Evolutionary conservation across 2,888 invertebrate species (phyloP).

Genomic region (Ferrisia virgata): DNA sequence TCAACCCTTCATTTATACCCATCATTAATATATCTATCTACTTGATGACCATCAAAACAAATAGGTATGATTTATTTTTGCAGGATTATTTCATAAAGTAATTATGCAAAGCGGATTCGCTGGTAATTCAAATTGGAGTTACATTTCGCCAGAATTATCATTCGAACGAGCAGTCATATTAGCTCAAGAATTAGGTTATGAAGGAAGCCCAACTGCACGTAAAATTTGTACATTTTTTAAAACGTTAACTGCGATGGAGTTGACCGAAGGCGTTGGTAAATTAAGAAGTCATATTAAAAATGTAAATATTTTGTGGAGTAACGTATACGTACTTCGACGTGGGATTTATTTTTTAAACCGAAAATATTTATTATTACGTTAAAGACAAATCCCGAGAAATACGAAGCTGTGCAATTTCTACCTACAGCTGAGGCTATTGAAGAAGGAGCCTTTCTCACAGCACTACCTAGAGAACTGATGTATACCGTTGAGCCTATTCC

Average conservation of each 20-base stretch:
- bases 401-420: not conserved
- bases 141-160: not conserved
- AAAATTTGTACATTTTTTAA: slow-evolving; percentile 19
- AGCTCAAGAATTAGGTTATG: not conserved
- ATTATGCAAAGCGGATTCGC: slow-evolving; percentile 34
- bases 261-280: not conserved
- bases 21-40: not conserved
- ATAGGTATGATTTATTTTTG: not conserved
- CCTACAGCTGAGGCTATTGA: not conserved
- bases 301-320: not conserved
- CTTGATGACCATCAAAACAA: not conserved
- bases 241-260: not conserved
- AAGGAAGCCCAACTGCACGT: not conserved
- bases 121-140: not conserved
- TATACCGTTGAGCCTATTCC: not conserved
- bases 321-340: too few species aligned
- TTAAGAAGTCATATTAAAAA: not conserved
- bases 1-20: too few species aligned
- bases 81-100: slow-evolving; percentile 32
- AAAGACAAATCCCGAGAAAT: not conserved
- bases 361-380: too few species aligned
- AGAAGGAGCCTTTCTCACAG: slow-evolving; percentile 11
- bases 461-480: not conserved
- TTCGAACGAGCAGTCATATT: not conserved
- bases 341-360: too few species aligned